Evolutionary conservation across 2,113 vertebrate genomes (phyloP), one percentile per base, ranked within the genome.

Genomic region (Anarrhichthys ocellatus): DNA sequence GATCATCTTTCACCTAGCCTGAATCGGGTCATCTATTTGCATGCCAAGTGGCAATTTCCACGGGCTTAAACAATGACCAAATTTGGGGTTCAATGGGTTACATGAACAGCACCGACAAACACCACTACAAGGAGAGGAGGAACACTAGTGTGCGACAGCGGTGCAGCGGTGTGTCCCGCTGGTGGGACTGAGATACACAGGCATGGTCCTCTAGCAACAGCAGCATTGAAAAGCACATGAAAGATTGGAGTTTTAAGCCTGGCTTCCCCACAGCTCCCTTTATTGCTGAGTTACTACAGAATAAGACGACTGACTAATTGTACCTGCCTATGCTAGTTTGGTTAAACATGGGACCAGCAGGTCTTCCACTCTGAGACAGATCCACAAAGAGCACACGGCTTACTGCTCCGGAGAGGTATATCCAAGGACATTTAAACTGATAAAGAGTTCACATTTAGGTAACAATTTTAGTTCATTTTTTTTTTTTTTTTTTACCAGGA

Each of bases 271-370:
- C 77, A 74, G 84, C 91, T 93, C 86, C 82, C 82, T 92, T 94
- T 94, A 95, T 94, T 95, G 93, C 95, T 93, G 91, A 92, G 86
- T 94, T 93, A 93, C 92, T 95, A 94, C 91, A 91, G 92, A 92
- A 91, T 91, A 92, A 92, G 90, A 91, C 80, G 40, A 88, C 69
- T 90, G 83, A 93, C 87, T 92, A 91, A 79, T 73, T 86, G 80
- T 78, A 91, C 89, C 92, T 91, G 93, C 80, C 89, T 91, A 90
- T 59, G 89, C 90, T 91, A 92, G 91, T 91, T 93, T 89, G 90
- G 88, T 92, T 93, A 91, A 93, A 92, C 88, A 89, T 81, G 89
- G 86, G 87, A 90, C 92, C 87, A 83, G 87, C 76, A 66, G 89
- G 81, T 91, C 85, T 90, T 91, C 86, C 90, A 84, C 82, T 88